Conservation (phyloP, 2,113 vertebrate genomes). For the Eclectus roratus region DNA sequence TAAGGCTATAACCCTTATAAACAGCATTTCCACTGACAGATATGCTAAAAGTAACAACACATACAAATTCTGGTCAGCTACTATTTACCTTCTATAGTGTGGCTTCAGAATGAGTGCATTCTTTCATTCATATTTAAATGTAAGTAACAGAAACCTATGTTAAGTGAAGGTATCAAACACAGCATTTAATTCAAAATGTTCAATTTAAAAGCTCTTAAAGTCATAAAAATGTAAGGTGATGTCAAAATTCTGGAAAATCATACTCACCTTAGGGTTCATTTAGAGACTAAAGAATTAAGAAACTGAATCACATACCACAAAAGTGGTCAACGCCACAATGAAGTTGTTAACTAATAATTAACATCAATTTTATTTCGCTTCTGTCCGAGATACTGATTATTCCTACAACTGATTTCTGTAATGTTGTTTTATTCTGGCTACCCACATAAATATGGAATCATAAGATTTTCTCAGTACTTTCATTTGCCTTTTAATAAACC, state of each 20-base stretch:
- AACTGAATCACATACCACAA: background rate
- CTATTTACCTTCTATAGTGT: background rate
- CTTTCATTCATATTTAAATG: background rate
- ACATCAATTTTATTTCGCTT: background rate
- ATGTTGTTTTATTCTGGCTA: background rate
- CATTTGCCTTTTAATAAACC: background rate
- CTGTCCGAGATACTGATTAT: background rate
- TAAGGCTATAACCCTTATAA: background rate
- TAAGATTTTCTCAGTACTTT: background rate
- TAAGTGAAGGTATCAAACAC: fast-evolving
- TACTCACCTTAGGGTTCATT: background rate
- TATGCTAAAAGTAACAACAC: background rate
- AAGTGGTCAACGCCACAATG: background rate
- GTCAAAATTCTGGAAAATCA: background rate
- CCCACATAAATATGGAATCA: background rate
- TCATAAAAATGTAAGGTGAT: background rate
- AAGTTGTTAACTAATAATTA: background rate
- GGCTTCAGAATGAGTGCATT: background rate
- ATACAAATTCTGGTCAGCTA: background rate
- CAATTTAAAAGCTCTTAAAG: background rate
- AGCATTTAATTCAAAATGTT: background rate
- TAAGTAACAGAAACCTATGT: background rate
- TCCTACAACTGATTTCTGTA: background rate
- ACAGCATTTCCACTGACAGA: background rate
- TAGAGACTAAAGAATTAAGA: background rate